Evolutionary conservation across 1,140 invertebrate genomes (phyloP).

Genomic region (Aphelinus atriplicis): DNA sequence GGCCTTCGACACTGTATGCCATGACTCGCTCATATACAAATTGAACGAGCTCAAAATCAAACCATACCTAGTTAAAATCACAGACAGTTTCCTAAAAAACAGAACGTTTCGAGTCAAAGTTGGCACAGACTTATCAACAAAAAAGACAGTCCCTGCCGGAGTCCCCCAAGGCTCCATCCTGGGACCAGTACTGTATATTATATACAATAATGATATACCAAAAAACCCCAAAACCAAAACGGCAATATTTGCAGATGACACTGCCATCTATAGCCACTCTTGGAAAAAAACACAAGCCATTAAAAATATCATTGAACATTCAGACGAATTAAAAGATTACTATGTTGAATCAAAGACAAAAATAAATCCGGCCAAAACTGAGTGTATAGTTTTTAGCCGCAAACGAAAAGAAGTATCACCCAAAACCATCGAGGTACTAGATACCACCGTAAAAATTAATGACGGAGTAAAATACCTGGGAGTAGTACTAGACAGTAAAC

Average conservation of each 20-base stretch:
- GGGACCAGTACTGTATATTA: conserved; percentile 46
- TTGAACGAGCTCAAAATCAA: neutral
- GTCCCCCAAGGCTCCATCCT: conserved; percentile 53
- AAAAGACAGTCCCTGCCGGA: conserved; percentile 44
- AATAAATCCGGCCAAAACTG: neutral
- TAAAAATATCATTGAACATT: neutral
- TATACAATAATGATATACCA: conserved; percentile 50
- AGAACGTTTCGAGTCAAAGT: conserved; percentile 42
- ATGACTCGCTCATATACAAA: conserved; percentile 45
- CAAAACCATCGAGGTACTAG: too few species aligned
- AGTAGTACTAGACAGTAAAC: conserved; percentile 44
- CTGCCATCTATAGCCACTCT: conserved; percentile 49
- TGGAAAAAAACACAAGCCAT: conserved; percentile 4
- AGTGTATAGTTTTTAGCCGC: neutral
- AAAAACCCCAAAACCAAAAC: conserved; percentile 43
- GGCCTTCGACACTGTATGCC: conserved; percentile 48
- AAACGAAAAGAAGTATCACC: neutral
- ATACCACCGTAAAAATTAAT: neutral
- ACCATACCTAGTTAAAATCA: conserved; percentile 48
- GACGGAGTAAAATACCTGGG: conserved; percentile 46
- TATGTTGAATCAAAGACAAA: neutral
- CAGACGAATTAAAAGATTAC: neutral
- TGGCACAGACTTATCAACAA: conserved; percentile 25
- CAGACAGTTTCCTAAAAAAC: conserved; percentile 43
- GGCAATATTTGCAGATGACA: conserved; percentile 53